phyloP scores from a whole-genome alignment of 2,888 invertebrate species.

The Acronicta aceris region DNA sequence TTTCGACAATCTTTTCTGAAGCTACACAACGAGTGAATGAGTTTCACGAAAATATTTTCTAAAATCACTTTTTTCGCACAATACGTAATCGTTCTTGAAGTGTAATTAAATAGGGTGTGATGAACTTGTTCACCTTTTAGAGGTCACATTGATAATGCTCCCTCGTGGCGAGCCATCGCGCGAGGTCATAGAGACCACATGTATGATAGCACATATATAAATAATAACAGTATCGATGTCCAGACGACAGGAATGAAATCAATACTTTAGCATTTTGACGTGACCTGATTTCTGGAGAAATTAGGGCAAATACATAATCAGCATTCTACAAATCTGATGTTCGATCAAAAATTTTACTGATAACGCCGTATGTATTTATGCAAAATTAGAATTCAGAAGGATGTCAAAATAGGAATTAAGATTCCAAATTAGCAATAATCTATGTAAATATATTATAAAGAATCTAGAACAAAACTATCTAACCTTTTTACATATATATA shows the following conservation, averaged over 20 bases:
- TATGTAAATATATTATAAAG: not conserved
- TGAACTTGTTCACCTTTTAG: slow-evolving; percentile 40
- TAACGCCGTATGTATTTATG: not conserved
- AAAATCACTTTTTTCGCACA: slow-evolving; percentile 26
- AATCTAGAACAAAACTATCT: slow-evolving; percentile 1
- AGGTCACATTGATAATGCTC: slow-evolving; percentile 32
- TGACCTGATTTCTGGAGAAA: no score
- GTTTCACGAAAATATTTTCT: slow-evolving; percentile 8
- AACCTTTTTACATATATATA: not conserved
- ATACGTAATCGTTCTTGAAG: slow-evolving; percentile 23
- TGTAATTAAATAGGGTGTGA: slow-evolving; percentile 30
- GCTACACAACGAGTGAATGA: slow-evolving; percentile 12
- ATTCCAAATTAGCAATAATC: not conserved
- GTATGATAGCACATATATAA: slow-evolving; percentile 7
- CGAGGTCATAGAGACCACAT: slow-evolving; percentile 9
- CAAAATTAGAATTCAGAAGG: not conserved
- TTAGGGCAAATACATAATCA: no score
- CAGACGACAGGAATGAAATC: not conserved
- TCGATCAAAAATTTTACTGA: not conserved
- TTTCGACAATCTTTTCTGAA: slow-evolving; percentile 27
- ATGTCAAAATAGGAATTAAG: not conserved
- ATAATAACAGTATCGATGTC: slow-evolving; percentile 5
- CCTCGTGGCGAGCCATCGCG: slow-evolving; percentile 15
- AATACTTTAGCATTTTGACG: not conserved
- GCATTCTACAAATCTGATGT: not conserved